A percentile compares a stretch with the other conserved stretches of the same genome.
These are phyloP conservation scores for Caenorhabditis sulstoni DNA, from an alignment of 2,888 invertebrate genomes.

Conservation along the genomic window DNA sequence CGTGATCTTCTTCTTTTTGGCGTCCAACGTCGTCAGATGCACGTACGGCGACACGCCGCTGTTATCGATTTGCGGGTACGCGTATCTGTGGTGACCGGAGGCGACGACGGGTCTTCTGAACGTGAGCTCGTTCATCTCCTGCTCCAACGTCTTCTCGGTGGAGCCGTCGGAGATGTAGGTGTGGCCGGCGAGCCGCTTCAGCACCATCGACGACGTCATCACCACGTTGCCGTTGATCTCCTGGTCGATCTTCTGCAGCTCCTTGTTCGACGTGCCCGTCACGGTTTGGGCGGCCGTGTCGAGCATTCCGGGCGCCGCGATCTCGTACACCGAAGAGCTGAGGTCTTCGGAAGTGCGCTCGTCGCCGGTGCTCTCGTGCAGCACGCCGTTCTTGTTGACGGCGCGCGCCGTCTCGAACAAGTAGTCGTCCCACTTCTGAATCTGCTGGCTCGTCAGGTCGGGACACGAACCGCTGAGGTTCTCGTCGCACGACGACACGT, in stretches of 20 bases:
- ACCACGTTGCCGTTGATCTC: conserved; percentile 68
- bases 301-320: conserved; percentile 67
- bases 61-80: conserved; percentile 70
- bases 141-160: conserved; percentile 65
- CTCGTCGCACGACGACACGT: conserved; percentile 44
- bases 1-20: conserved; percentile 54
- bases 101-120: conserved; percentile 61
- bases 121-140: conserved; percentile 71
- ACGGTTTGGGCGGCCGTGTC: conserved; percentile 68
- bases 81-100: conserved; percentile 53
- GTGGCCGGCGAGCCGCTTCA: conserved; percentile 55
- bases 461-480: conserved; percentile 68
- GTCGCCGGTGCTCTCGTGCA: conserved; percentile 38
- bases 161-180: conserved; percentile 49
- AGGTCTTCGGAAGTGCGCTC: conserved; percentile 48
- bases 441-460: conserved; percentile 71
- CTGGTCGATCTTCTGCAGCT: conserved; percentile 68
- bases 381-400: conserved; percentile 42
- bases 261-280: conserved; percentile 66
- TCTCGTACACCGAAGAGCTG: conserved; percentile 69
- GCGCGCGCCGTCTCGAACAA: conserved; percentile 64
- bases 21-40: conserved; percentile 65
- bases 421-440: conserved; percentile 75
- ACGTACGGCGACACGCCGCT: conserved; percentile 50
- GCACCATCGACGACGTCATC: conserved; percentile 69